Evolutionary conservation across 2,888 invertebrate species (phyloP).

Genomic region (Entomobrya proxima): DNA sequence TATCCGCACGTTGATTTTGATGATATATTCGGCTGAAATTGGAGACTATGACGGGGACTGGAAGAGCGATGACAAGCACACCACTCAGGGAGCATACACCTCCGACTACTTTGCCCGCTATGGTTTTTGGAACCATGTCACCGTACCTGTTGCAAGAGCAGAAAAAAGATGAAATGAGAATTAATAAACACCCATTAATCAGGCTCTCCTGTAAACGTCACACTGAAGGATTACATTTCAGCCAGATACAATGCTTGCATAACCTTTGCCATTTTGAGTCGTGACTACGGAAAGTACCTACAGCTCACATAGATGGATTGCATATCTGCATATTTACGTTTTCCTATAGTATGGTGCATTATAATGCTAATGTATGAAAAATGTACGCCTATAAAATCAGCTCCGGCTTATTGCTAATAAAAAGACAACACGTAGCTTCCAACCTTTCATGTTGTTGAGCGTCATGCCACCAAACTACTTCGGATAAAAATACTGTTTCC

Average conservation of each 20-base stretch:
- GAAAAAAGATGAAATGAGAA: slow-evolving; percentile 67
- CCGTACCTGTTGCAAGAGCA: slow-evolving; percentile 87
- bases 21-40: slow-evolving; percentile 99
- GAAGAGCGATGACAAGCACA: slow-evolving; percentile 98
- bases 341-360: no score
- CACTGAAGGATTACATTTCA: slow-evolving; percentile 6
- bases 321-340: no score
- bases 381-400: no score
- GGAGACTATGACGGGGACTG: slow-evolving; percentile 99
- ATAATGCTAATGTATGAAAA: no score
- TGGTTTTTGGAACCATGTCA: slow-evolving; percentile 99
- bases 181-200: slow-evolving; percentile 66
- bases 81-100: slow-evolving; percentile 99
- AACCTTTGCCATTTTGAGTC: slow-evolving; percentile 57
- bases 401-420: no score
- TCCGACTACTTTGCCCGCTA: slow-evolving; percentile 99
- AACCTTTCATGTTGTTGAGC: no score
- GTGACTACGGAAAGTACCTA: no score
- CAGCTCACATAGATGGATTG: no score
- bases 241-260: not conserved
- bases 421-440: no score
- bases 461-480: no score
- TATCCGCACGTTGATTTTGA: slow-evolving; percentile 99
- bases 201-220: slow-evolving; percentile 45
- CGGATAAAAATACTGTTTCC: no score